Base-by-base conservation (phyloP, 2,797 vertebrate genomes). In the Geotrypetes seraphini region DNA sequence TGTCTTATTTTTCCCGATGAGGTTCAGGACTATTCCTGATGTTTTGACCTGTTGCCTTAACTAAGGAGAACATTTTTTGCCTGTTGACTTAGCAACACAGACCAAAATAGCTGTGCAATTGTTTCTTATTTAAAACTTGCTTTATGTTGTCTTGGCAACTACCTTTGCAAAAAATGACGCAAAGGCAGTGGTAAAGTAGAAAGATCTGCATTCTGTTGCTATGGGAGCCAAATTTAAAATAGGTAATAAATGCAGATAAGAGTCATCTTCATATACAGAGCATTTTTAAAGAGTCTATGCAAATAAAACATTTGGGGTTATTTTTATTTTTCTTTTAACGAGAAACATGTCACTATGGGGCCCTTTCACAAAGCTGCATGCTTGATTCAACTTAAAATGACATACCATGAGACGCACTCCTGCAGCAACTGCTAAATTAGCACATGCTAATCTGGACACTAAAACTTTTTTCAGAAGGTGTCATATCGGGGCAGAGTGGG, bases 181-280 rank as follows among this genome's bases (percentile, higher is more conserved):
- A 37, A 49, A 19, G 45, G 57, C 51, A 49, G 57, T 48, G 45
- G 47, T 57, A 58, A 23, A 66, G 24, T 51, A 65, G 44, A 46
- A 39, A 58, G 54, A 58, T 45, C 54, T 57, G 56, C 39, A 8
- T 66, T 58, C n/a, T 18, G 71, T 80, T 79, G 57, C 71, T 77
- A 63, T 70, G 66, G 70, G 73, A 76, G 80, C 68, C 55, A 57
- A 65, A 66, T 75, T 70, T 73, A n/a, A 72, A 69, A 69, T n/a
- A 46, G 66, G 57, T 60, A 65, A 69, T 59, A 71, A 45, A 34
- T 46, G 72, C 67, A 60, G 45, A 59, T 54, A 45, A 52, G 54
- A 62, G 66, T 11, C 39, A 60, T 47, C 53, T 33, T 45, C 47
- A 10, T 6, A 3, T 30, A 13, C 32, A 13, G 11, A 8, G 10